phyloP scores from a whole-genome alignment of 1,140 invertebrate genomes.

The Melipona quadrifasciata region DNA sequence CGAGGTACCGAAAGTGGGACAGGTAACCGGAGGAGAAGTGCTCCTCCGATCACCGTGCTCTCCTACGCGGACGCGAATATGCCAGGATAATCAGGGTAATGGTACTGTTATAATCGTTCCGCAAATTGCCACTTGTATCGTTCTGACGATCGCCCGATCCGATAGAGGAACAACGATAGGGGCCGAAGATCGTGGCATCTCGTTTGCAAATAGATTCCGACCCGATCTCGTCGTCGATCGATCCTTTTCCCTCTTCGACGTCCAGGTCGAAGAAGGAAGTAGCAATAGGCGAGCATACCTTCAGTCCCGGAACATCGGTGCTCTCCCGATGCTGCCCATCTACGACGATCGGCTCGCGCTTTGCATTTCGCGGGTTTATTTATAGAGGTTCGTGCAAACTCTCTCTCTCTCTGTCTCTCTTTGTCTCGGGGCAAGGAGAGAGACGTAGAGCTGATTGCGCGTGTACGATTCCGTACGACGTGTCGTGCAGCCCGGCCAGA shows the following conservation, averaged over 20 bases:
- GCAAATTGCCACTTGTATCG: slow-evolving; percentile 19
- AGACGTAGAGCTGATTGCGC: slow-evolving; percentile 32
- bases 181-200: background rate
- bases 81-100: slow-evolving; percentile 50
- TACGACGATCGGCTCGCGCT: slow-evolving; percentile 25
- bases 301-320: too few species aligned
- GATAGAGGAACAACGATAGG: background rate
- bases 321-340: too few species aligned
- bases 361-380: slow-evolving; percentile 60
- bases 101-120: slow-evolving; percentile 50
- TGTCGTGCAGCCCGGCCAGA: slow-evolving; percentile 55
- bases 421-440: background rate
- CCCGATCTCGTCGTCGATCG: background rate
- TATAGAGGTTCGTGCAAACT: slow-evolving; percentile 58
- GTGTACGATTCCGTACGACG: slow-evolving; percentile 49
- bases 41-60: slow-evolving; percentile 31
- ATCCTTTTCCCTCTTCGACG: background rate
- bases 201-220: background rate
- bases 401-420: too few species aligned
- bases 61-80: slow-evolving; percentile 40
- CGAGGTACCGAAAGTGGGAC: slow-evolving; percentile 61
- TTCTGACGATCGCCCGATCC: background rate
- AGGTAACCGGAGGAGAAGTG: slow-evolving; percentile 43
- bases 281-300: too few species aligned
- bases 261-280: background rate